Percentiles rank a stretch among this genome's conserved stretches.
Evolutionary conservation across 2,888 invertebrate genomes (phyloP).

Genomic region (Clanis bilineata): DNA sequence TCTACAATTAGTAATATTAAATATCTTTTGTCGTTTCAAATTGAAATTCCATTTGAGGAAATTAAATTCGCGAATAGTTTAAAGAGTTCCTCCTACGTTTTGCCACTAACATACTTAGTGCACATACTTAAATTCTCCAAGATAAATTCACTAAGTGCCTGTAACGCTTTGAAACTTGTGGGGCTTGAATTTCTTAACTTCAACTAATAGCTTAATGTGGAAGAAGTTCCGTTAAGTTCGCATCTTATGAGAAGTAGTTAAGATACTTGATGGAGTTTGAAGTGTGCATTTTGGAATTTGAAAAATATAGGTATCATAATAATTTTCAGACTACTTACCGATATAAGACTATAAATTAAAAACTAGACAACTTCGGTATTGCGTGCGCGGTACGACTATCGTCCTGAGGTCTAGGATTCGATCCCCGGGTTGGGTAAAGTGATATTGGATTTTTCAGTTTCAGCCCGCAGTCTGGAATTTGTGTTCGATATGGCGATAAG

Average conservation of each 20-base stretch:
- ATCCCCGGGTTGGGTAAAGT: too few relatives aligned
- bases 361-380: too few relatives aligned
- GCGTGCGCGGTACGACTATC: too few relatives aligned
- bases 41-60: neutral
- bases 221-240: slow-evolving; percentile 43
- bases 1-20: too few relatives aligned
- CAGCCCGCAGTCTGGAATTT: too few relatives aligned
- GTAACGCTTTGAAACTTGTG: slow-evolving; percentile 42
- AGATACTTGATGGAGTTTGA: slow-evolving; percentile 30
- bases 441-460: too few relatives aligned
- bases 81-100: neutral
- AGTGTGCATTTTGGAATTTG: neutral
- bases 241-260: slow-evolving; percentile 31
- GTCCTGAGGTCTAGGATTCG: too few relatives aligned
- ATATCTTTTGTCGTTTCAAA: neutral
- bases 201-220: slow-evolving; percentile 57
- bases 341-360: neutral
- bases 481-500: too few relatives aligned
- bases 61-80: neutral
- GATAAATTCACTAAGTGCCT: slow-evolving; percentile 55
- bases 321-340: neutral
- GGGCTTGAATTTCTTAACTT: slow-evolving; percentile 59
- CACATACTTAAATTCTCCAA: slow-evolving; percentile 17
- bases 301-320: neutral
- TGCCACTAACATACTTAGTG: slow-evolving; percentile 8